Evolutionary conservation across 2,797 vertebrate species (phyloP), one percentile per base, ranked within the genome.

Genomic region (Iguana delicatissima): DNA sequence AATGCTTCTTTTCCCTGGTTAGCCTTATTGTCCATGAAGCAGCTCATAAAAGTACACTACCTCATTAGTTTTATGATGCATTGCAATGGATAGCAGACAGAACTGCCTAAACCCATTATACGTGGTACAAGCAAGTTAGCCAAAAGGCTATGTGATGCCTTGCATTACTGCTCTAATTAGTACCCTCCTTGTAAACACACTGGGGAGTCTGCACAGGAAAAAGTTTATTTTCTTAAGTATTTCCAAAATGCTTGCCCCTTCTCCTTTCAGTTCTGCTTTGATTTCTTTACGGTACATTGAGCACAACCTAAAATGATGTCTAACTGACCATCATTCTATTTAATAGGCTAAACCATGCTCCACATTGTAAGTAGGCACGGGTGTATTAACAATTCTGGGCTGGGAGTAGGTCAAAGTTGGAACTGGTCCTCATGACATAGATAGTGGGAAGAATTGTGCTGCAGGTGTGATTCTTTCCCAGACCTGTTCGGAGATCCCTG

Each of bases 51-150:
- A 88, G 89, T 83, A 67, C 13, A 83, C 35, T 86, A 94, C 86
- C 94, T 94, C 95, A 95, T 95, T 94, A 94, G 89, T 88, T 94
- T 91, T 92, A 94, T 89, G 93, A 94, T 20, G 12, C 93, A 91
- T 94, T 95, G 50, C 64, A 79, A 9, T 83, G 74, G 29, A 86
- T 82, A 86, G 18, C 80, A 18, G 67, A 86, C 91, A 8, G 20
- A 81, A 55, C 90, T 85, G 42, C 59, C 50, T 29, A 67, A 93
- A 80, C 85, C 16, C 89, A 13, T 91, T 91, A 35, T 1, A 86
- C 10, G 59, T 55, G 46, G 86, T 3, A 38, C 26, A 29, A 87
- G 5, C 0, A 3, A 92, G 22, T 46, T 0, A 67, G 35, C 89
- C 57, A 62, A 85, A 55, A 26, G 32, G 46, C 76, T 93, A 85